phyloP scores from a whole-genome alignment of 2,797 vertebrate species.

The Meriones psammophilus region DNA sequence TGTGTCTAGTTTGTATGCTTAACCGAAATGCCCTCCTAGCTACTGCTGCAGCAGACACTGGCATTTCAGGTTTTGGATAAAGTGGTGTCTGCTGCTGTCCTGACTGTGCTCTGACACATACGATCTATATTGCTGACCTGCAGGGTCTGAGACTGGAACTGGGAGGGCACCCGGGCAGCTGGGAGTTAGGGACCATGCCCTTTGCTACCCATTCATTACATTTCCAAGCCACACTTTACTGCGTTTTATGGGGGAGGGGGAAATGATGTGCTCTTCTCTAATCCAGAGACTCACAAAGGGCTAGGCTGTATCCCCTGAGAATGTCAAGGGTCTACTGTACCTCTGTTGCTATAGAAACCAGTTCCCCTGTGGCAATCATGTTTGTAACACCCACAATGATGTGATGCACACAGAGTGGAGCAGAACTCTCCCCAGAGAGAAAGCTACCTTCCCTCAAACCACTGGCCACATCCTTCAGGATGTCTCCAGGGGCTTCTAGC shows the following conservation, averaged over 20 bases:
- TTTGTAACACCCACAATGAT: slow-evolving; percentile 26
- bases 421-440: not conserved
- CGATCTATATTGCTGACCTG: not conserved
- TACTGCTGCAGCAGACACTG: not conserved
- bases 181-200: not conserved
- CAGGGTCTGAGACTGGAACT: not conserved
- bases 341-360: slow-evolving; percentile 77
- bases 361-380: slow-evolving; percentile 45
- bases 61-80: not conserved
- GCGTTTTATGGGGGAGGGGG: slow-evolving; percentile 13
- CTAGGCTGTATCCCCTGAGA: slow-evolving; percentile 69
- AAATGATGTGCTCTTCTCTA: slow-evolving; percentile 11
- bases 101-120: not conserved
- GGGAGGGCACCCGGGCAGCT: not conserved
- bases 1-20: not conserved
- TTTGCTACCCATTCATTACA: not conserved
- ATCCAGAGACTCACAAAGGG: slow-evolving; percentile 23
- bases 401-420: not conserved
- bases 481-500: not conserved
- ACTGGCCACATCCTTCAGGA: not conserved
- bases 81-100: not conserved
- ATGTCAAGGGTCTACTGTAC: slow-evolving; percentile 74
- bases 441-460: not conserved
- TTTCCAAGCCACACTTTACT: slow-evolving; percentile 26
- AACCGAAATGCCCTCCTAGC: not conserved